Evolutionary conservation across 2,797 vertebrate species (phyloP), one percentile per base, ranked within the genome.

Genomic region (Sitta carolinensis): DNA sequence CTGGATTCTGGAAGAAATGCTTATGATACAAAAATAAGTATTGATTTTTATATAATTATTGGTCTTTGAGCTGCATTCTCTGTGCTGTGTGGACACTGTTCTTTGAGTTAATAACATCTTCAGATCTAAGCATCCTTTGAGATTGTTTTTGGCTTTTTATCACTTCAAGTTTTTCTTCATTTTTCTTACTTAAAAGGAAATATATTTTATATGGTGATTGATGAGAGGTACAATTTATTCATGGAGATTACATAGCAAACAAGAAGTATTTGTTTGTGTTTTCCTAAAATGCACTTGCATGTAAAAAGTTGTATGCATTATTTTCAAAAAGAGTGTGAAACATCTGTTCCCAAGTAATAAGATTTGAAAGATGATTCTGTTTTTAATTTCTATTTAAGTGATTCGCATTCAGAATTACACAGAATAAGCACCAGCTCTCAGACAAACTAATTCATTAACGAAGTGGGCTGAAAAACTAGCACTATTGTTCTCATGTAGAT

Each of bases 401-500:
- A 83, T 84, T 95, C 54, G 73, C 63, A 40, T 84, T 74, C n/a
- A 84, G 27, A 84, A 89, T 16, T 78, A 45, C 68, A 90, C 61
- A 92, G 83, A 78, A 76, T 87, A 87, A 90, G 48, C 61, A 82
- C 7, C 19, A 25, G 45, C n/a, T 91, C 57, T 45, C 36, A 27
- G 51, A 87, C 16, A 68, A 94, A 88, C 47, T 50, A 59, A 93
- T 93, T 89, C 84, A 52, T 84, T 76, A 67, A 84, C 11, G 7
- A 95, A 94, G 52, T 40, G 15, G 77, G 48, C 50, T 93, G 80
- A 89, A 94, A 93, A 93, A 36, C 52, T 42, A 84, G 43, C 45
- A 64, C 50, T 69, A 36, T 79, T 89, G 69, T 84, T 97, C 94
- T 94, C 77, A 52, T 85, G 36, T 67, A 87, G 62, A 96, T 91